Evolutionary conservation across 2,888 invertebrate genomes (phyloP).

Genomic region (Troglohyphantes excavatus): DNA sequence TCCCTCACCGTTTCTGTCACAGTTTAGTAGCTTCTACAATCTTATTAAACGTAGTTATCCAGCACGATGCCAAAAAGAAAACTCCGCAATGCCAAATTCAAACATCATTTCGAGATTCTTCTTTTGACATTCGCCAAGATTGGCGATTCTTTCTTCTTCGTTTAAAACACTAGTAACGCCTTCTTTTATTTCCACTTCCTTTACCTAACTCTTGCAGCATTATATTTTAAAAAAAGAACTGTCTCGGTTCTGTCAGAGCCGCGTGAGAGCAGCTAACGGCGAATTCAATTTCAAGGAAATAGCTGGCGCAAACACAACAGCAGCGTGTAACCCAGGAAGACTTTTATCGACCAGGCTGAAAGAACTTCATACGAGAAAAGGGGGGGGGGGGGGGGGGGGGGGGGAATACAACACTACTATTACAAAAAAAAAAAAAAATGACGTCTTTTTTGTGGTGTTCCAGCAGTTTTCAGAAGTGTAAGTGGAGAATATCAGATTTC

Average conservation of each 20-base stretch:
- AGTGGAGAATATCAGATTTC: constrained; percentile 4
- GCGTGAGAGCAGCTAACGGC: constrained; percentile 20
- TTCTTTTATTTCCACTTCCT: constrained; percentile 19
- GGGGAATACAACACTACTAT: too few species aligned
- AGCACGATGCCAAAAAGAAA: too few species aligned
- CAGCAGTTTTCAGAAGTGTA: constrained; percentile 2
- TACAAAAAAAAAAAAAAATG: too few species aligned
- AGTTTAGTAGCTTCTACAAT: too few species aligned
- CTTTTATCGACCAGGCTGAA: constrained; percentile 37
- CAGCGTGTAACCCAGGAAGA: constrained; percentile 9
- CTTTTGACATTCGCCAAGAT: too few species aligned
- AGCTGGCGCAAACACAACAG: background rate
- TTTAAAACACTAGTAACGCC: background rate
- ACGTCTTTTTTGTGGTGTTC: background rate
- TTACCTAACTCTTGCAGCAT: too few species aligned
- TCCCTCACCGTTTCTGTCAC: too few species aligned
- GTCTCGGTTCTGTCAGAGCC: background rate
- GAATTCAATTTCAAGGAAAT: constrained; percentile 43
- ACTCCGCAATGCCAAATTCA: too few species aligned
- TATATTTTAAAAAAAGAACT: too few species aligned
- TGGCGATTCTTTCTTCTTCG: background rate
- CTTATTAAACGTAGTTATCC: too few species aligned
- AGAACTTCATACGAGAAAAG: constrained; percentile 24
- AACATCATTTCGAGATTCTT: too few species aligned
- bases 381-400: background rate